A percentile compares a stretch with the other conserved stretches of the same genome.
Evolutionary conservation across 2,113 vertebrate genomes (phyloP).

Genomic region (Ameiurus melas): DNA sequence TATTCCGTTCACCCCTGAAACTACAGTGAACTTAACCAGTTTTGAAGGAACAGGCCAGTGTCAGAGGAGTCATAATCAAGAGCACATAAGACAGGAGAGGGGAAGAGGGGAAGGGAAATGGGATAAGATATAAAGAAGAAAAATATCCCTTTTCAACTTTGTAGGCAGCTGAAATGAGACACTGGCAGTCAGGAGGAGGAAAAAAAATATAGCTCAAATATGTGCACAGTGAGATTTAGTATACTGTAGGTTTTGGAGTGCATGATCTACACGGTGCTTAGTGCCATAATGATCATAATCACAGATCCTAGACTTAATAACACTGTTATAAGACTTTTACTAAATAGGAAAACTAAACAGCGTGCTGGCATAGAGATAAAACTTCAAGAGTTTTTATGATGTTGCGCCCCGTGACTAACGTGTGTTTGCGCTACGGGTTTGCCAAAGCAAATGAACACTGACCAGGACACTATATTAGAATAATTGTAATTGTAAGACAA

Average conservation of each 20-base stretch:
- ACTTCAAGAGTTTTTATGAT: conserved; percentile 16
- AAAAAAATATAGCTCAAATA: conserved; percentile 67
- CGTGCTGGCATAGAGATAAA: not conserved
- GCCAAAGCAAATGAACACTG: conserved; percentile 40
- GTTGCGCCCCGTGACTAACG: conserved; percentile 22
- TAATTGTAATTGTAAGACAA: conserved; percentile 43
- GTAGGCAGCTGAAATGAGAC: conserved; percentile 70
- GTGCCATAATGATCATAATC: conserved; percentile 16
- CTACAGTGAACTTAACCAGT: conserved; percentile 71
- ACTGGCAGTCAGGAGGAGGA: conserved; percentile 65
- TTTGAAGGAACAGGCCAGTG: conserved; percentile 49
- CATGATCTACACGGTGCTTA: not conserved
- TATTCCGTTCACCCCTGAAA: conserved; percentile 74
- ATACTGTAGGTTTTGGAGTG: conserved; percentile 72
- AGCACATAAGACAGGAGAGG: conserved; percentile 50
- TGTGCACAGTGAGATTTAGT: conserved; percentile 71
- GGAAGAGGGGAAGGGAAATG: conserved; percentile 58
- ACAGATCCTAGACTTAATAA: conserved; percentile 5
- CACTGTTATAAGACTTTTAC: not conserved
- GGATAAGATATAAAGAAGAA: conserved; percentile 53
- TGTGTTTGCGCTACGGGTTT: conserved; percentile 16
- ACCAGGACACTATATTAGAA: conserved; percentile 32
- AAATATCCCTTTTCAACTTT: conserved; percentile 70
- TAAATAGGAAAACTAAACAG: not conserved
- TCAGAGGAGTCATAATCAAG: conserved; percentile 55